Percentiles rank a stretch among this genome's conserved stretches.
Evolutionary conservation across 2,888 invertebrate species (phyloP).

Genomic region (Pyrochroa serraticornis): DNA sequence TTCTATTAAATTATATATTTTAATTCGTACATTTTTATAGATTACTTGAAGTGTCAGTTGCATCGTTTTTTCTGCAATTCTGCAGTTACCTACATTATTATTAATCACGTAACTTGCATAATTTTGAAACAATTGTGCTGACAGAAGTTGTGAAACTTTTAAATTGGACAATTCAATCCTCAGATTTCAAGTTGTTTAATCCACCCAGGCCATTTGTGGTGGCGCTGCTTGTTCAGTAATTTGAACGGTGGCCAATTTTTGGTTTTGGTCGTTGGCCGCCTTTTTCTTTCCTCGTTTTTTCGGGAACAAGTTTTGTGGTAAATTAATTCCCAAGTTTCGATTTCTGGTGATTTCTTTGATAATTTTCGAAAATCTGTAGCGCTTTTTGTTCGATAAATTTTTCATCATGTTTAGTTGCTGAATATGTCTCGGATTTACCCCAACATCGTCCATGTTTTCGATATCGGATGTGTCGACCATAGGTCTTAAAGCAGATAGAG

Average conservation of each 20-base stretch:
- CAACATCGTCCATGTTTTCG: constrained; percentile 59
- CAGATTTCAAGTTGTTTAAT: constrained; percentile 22
- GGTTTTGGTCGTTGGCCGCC: neutral
- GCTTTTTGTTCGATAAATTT: constrained; percentile 43
- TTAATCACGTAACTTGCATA: too few species aligned
- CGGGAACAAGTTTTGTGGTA: constrained; percentile 48
- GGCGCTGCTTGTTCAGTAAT: constrained; percentile 2
- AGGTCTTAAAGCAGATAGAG: constrained; percentile 74
- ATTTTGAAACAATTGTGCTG: too few species aligned
- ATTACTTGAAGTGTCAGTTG: too few species aligned
- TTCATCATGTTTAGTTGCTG: constrained; percentile 60
- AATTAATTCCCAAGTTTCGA: constrained; percentile 53
- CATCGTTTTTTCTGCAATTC: too few species aligned
- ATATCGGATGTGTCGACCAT: constrained; percentile 58
- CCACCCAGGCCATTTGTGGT: constrained; percentile 32
- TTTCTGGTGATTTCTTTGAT: constrained; percentile 50
- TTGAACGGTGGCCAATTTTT: constrained; percentile 6
- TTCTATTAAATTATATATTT: too few species aligned
- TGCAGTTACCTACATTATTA: too few species aligned
- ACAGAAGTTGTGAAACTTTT: too few species aligned
- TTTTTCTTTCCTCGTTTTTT: constrained; percentile 31
- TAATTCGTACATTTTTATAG: too few species aligned
- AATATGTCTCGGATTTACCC: constrained; percentile 73
- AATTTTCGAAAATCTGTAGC: constrained; percentile 50
- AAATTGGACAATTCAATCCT: too few species aligned